Percentiles rank a stretch among this genome's conserved stretches.
These are phyloP conservation scores for Drosophila nikananu DNA, from an alignment of 1,140 invertebrate species.

Conservation along the genomic window DNA sequence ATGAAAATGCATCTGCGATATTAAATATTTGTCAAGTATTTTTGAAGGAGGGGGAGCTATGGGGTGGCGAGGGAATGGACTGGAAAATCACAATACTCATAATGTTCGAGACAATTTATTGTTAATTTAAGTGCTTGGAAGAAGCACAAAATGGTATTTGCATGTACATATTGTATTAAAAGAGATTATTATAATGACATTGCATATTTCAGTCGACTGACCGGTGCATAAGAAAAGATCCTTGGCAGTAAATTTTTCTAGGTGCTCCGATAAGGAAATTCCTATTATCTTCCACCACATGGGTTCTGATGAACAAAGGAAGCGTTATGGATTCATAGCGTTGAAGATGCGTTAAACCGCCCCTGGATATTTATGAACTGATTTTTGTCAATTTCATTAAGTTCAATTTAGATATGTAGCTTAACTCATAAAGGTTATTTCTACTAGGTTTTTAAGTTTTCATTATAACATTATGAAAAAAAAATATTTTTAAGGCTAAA, in stretches of 20 bases:
- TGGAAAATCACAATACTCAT: conserved; percentile 32
- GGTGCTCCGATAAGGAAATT: conserved; percentile 87
- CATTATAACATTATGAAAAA: too few species aligned
- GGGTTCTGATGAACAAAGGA: too few species aligned
- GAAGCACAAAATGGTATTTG: background rate
- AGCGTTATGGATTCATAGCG: too few species aligned
- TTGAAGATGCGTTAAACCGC: too few species aligned
- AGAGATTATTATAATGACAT: background rate
- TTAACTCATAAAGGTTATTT: too few species aligned
- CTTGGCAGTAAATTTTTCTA: conserved; percentile 52
- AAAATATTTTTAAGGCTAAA: too few species aligned
- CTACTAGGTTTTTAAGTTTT: too few species aligned
- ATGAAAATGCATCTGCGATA: conserved; percentile 40
- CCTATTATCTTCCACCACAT: conserved; percentile 82
- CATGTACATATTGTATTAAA: too few species aligned
- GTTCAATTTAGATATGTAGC: too few species aligned
- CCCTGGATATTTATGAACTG: too few species aligned
- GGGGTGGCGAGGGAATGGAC: background rate
- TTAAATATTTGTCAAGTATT: conserved; percentile 52
- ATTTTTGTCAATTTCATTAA: too few species aligned
- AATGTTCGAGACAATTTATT: conserved; percentile 33
- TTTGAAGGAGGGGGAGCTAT: background rate
- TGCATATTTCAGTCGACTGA: too few species aligned
- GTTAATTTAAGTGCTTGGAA: conserved; percentile 26
- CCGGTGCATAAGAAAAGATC: background rate